These are phyloP conservation scores for Triplophysa yarkandensis DNA, from an alignment of 2,797 vertebrate species.

Conservation along the genomic window DNA sequence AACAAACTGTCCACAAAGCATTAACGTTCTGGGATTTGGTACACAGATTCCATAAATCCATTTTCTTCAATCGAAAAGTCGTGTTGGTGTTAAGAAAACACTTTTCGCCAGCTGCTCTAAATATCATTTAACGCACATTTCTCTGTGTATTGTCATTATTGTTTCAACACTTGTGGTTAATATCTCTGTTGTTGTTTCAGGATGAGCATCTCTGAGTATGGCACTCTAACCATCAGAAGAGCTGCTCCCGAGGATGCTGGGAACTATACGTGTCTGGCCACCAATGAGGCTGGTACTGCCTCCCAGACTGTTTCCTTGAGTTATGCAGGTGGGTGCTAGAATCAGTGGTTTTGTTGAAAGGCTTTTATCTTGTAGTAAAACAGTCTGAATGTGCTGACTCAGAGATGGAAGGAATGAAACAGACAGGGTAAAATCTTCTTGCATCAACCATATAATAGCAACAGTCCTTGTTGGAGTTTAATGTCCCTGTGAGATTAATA, in stretches of 20 bases:
- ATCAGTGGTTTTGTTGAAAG: slow-evolving; percentile 5
- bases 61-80: background rate
- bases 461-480: too few species aligned
- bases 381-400: too few species aligned
- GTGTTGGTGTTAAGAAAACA: background rate
- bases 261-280: slow-evolving; percentile 86
- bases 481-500: too few species aligned
- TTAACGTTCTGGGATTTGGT: slow-evolving; percentile 19
- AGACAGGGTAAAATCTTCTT: too few species aligned
- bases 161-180: background rate
- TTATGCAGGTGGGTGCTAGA: slow-evolving; percentile 75
- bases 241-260: slow-evolving; percentile 85
- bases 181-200: slow-evolving; percentile 66
- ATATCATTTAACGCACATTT: background rate
- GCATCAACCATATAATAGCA: too few species aligned
- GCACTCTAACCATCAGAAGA: slow-evolving; percentile 78
- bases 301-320: slow-evolving; percentile 75
- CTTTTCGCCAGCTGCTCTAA: background rate
- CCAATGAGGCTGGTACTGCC: slow-evolving; percentile 78
- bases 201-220: slow-evolving; percentile 72
- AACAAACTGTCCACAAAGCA: slow-evolving; percentile 9
- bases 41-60: slow-evolving; percentile 12
- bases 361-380: background rate
- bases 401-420: too few species aligned
- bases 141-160: slow-evolving; percentile 21